Evolutionary conservation across 2,888 invertebrate species (phyloP).

Genomic region (Merodon equestris): DNA sequence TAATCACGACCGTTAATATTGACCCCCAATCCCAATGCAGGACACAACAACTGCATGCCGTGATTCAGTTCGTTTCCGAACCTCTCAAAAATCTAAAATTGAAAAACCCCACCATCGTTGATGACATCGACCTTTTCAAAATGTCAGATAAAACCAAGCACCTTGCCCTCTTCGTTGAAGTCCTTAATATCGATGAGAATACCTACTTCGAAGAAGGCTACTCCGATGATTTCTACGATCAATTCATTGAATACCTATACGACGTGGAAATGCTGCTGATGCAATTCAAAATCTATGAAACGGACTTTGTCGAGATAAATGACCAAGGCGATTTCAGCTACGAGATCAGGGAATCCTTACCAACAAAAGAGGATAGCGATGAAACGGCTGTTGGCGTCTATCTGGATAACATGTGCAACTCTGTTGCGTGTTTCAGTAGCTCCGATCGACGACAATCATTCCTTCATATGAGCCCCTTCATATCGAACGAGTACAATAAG

Average conservation of each 20-base stretch:
- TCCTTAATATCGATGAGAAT: constrained; percentile 10
- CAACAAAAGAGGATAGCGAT: constrained; percentile 52
- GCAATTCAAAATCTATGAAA: constrained; percentile 73
- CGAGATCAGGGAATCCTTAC: no score
- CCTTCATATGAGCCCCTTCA: constrained; percentile 21
- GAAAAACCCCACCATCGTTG: constrained; percentile 67
- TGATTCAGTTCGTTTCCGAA: constrained; percentile 74
- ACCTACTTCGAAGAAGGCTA: constrained; percentile 60
- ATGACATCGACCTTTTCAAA: constrained; percentile 70
- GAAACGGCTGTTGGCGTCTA: constrained; percentile 71
- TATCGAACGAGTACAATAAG: constrained; percentile 31
- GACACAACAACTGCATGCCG: constrained; percentile 68
- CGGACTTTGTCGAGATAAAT: constrained; percentile 71
- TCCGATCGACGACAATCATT: constrained; percentile 1
- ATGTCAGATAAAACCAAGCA: constrained; percentile 70
- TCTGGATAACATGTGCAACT: constrained; percentile 72
- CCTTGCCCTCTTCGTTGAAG: constrained; percentile 71
- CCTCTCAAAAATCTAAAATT: constrained; percentile 69
- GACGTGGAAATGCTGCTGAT: constrained; percentile 73
- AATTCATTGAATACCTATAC: constrained; percentile 73
- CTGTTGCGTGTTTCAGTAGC: constrained; percentile 59
- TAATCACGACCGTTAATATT: no score
- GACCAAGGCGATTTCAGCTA: constrained; percentile 44
- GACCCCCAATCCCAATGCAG: constrained; percentile 24
- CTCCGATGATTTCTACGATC: constrained; percentile 72